Percentiles rank a stretch among this genome's conserved stretches.
Evolutionary conservation across 2,888 invertebrate species (phyloP).

Genomic region (Chymomyza procnemis): DNA sequence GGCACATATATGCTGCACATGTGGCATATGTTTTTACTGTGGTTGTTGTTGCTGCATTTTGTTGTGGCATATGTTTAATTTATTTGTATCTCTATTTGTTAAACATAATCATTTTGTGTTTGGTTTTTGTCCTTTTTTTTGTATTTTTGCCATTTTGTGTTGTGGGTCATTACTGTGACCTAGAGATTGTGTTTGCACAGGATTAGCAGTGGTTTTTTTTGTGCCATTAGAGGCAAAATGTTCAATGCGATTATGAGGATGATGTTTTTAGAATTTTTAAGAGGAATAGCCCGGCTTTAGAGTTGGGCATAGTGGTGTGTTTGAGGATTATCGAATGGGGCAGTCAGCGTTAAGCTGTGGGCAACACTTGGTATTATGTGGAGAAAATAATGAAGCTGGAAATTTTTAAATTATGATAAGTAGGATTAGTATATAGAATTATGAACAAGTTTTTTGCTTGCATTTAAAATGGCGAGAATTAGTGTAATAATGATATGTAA

Average conservation of each 20-base stretch:
- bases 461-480: no score
- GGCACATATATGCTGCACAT: background rate
- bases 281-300: background rate
- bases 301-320: background rate
- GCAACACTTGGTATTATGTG: background rate
- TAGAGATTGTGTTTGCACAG: background rate
- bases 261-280: background rate
- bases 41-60: constrained; percentile 42
- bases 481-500: no score
- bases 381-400: no score
- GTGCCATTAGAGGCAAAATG: background rate
- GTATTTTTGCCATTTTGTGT: no score
- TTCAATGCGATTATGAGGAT: background rate
- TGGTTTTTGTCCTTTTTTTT: constrained; percentile 27
- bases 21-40: background rate
- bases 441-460: no score
- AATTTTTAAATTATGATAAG: no score
- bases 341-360: background rate
- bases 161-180: constrained; percentile 26
- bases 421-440: no score
- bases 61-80: constrained; percentile 42
- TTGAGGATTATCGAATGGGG: background rate
- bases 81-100: background rate
- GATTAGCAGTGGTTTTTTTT: background rate
- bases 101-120: background rate